Evolutionary conservation across 2,888 invertebrate species (phyloP).

Genomic region (Mayetiola destructor): DNA sequence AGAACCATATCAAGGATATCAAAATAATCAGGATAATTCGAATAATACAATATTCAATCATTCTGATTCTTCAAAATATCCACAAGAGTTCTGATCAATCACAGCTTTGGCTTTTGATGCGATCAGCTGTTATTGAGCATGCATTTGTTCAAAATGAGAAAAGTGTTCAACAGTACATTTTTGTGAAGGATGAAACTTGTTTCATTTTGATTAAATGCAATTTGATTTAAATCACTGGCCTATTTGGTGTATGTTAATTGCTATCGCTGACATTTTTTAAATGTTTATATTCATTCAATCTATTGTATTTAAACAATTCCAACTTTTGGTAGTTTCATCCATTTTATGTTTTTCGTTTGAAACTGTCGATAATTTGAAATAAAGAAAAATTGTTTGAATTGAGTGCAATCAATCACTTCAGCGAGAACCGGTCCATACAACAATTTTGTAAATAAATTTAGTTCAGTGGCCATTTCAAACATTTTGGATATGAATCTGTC

Average conservation of each 20-base stretch:
- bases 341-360: too few relatives aligned
- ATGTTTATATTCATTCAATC: too few relatives aligned
- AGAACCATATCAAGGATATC: slow-evolving; percentile 52
- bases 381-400: too few relatives aligned
- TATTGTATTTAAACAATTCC: too few relatives aligned
- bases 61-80: slow-evolving; percentile 40
- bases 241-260: not conserved
- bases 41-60: slow-evolving; percentile 36
- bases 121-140: slow-evolving; percentile 14
- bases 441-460: slow-evolving; percentile 4
- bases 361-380: too few relatives aligned
- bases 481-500: too few relatives aligned
- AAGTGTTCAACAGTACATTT: not conserved
- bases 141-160: not conserved
- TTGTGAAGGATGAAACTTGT: not conserved
- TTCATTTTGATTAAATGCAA: slow-evolving; percentile 6
- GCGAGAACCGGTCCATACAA: not conserved
- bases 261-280: slow-evolving; percentile 10
- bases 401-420: not conserved
- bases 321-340: too few relatives aligned
- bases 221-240: slow-evolving; percentile 10
- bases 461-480: not conserved
- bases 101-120: not conserved
- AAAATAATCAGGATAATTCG: slow-evolving; percentile 45
- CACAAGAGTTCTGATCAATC: slow-evolving; percentile 37